Conservation (phyloP, 2,113 vertebrate species). For the Ursus arctos region DNA sequence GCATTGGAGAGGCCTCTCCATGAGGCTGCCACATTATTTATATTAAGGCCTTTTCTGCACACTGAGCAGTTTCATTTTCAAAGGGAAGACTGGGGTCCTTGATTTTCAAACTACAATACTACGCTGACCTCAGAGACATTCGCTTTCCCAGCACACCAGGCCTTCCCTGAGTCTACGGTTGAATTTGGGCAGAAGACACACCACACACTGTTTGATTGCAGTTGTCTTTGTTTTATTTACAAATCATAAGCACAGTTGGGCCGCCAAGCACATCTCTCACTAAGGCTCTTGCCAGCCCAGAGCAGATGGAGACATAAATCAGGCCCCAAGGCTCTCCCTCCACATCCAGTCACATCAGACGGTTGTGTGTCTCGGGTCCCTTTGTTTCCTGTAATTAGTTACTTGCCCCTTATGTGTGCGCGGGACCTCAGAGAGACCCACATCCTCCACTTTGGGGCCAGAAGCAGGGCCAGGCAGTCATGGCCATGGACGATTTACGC, state of each 20-base stretch:
- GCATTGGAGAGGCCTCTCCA: constrained; percentile 78
- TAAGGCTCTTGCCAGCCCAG: constrained; percentile 87
- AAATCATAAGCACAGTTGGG: constrained; percentile 89
- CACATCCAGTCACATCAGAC: not conserved
- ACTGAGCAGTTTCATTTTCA: constrained; percentile 84
- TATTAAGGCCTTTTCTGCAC: constrained; percentile 71
- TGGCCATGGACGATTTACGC: not conserved
- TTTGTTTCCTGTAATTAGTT: not conserved
- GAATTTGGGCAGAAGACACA: constrained; percentile 86
- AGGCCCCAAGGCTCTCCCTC: not conserved
- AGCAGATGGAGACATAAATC: constrained; percentile 86
- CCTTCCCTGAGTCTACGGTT: constrained; percentile 73
- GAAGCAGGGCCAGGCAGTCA: not conserved
- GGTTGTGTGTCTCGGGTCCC: not conserved
- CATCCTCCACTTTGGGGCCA: not conserved
- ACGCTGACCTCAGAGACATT: not conserved
- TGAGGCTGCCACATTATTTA: constrained; percentile 79
- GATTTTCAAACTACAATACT: constrained; percentile 77
- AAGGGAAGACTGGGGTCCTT: constrained; percentile 49
- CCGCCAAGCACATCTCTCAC: constrained; percentile 84
- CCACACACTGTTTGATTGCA: constrained; percentile 83
- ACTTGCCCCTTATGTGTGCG: not conserved
- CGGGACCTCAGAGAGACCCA: not conserved
- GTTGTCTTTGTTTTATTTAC: constrained; percentile 92
- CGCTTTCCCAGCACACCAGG: constrained; percentile 76